A percentile compares a stretch with the other conserved stretches of the same genome.
Evolutionary conservation across 2,797 vertebrate genomes (phyloP).

Genomic region (Liasis olivaceus): DNA sequence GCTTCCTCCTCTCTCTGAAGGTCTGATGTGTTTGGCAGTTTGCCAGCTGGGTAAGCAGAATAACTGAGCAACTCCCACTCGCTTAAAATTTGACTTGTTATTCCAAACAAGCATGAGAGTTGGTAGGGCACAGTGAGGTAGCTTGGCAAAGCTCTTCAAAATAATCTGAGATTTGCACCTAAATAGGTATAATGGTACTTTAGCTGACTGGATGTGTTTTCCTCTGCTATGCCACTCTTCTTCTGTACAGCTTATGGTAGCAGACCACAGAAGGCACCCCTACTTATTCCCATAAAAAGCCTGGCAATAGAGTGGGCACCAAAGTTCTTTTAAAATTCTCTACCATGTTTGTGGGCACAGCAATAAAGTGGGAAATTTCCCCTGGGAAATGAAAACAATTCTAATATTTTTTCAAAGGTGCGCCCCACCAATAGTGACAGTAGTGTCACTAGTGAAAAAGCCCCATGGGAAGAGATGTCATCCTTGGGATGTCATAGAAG

Average conservation of each 20-base stretch:
- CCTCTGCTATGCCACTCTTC: neutral
- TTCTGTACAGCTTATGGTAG: neutral
- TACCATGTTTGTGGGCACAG: neutral
- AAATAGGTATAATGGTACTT: neutral
- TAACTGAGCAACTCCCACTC: neutral
- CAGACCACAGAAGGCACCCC: neutral
- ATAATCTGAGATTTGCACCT: neutral
- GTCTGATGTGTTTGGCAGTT: conserved; percentile 8
- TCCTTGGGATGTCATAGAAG: too few relatives aligned
- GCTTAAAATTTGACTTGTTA: neutral
- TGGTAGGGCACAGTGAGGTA: neutral
- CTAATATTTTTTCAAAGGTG: neutral
- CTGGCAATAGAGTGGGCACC: neutral
- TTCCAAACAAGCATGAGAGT: neutral
- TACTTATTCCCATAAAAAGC: neutral
- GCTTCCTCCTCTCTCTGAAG: conserved; percentile 16
- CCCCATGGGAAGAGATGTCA: neutral
- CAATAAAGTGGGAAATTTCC: neutral
- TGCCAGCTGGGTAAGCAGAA: neutral
- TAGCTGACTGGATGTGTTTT: neutral
- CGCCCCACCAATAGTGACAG: neutral
- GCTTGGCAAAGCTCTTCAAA: neutral
- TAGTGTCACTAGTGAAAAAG: neutral
- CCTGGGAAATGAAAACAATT: neutral
- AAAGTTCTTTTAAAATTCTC: neutral